Evolutionary conservation across 2,888 invertebrate species (phyloP).

Genomic region (Odontocolon sp.): DNA sequence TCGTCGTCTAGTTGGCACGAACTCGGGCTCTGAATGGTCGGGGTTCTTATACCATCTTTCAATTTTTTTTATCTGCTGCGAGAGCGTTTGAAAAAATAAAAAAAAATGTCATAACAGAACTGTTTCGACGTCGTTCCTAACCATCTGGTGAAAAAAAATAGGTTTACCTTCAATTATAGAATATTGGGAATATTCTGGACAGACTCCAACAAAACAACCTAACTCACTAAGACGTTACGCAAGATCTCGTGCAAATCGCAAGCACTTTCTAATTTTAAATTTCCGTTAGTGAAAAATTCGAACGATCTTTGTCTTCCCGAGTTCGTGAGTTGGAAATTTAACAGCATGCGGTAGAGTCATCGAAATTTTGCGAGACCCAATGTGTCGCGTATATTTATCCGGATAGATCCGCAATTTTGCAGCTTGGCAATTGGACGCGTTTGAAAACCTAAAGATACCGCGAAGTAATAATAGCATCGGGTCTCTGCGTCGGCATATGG

Average conservation of each 20-base stretch:
- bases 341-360: neutral
- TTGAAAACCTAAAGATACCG: constrained; percentile 42
- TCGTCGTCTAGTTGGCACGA: constrained; percentile 22
- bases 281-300: neutral
- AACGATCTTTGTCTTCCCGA: neutral
- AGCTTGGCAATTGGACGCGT: constrained; percentile 36
- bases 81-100: neutral
- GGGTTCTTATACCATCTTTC: neutral
- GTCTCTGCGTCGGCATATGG: constrained; percentile 26
- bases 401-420: constrained; percentile 12
- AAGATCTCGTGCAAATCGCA: neutral
- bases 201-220: too few relatives aligned
- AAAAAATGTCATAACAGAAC: too few relatives aligned
- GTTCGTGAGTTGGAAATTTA: neutral
- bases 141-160: too few relatives aligned
- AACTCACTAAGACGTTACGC: neutral
- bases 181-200: too few relatives aligned
- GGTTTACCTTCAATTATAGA: too few relatives aligned
- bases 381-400: constrained; percentile 13
- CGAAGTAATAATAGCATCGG: constrained; percentile 43
- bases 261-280: neutral
- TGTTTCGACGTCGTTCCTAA: too few relatives aligned
- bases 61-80: neutral
- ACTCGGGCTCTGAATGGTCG: neutral
- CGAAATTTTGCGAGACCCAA: neutral